A percentile compares a stretch with the other conserved stretches of the same genome.
phyloP scores from a whole-genome alignment of 2,888 invertebrate species.

The Tenthredo amoena region DNA sequence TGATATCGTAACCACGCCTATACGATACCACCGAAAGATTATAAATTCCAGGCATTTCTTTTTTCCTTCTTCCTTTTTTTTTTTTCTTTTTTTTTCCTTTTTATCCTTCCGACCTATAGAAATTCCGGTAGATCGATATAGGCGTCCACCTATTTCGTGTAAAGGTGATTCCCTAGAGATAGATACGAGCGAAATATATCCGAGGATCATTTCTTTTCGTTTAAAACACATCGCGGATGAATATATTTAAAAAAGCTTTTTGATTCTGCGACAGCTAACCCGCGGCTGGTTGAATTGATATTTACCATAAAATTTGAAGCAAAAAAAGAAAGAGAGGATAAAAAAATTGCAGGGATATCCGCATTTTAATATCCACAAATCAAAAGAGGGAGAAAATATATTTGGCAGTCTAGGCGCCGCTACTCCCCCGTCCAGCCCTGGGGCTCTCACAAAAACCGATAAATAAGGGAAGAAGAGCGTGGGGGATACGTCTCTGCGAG shows the following conservation, averaged over 20 bases:
- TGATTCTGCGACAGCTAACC: not conserved
- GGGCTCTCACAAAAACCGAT: conserved; percentile 70
- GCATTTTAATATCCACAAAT: conserved; percentile 23
- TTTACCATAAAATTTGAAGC: not conserved
- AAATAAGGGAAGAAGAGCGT: conserved; percentile 68
- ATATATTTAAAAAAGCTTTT: not conserved
- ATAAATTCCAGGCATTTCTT: conserved; percentile 37
- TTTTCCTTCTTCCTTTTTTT: not conserved
- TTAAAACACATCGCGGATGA: conserved; percentile 4
- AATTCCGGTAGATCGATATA: conserved; percentile 16
- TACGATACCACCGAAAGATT: conserved; percentile 42
- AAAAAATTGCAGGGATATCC: conserved; percentile 13
- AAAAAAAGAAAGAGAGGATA: not conserved
- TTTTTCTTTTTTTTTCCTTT: not conserved
- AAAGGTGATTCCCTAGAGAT: not conserved
- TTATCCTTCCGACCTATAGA: not conserved
- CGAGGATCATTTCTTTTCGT: not conserved
- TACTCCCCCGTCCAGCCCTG: conserved; percentile 33
- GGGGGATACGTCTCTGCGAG: conserved; percentile 57
- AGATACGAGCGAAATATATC: not conserved
- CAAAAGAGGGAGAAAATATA: conserved; percentile 5
- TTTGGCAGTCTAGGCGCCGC: conserved; percentile 20
- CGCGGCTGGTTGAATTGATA: not conserved
- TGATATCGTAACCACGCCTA: conserved; percentile 42
- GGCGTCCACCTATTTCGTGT: not conserved